Conservation (phyloP, 1,140 invertebrate genomes). For the Conus betulinus region DNA sequence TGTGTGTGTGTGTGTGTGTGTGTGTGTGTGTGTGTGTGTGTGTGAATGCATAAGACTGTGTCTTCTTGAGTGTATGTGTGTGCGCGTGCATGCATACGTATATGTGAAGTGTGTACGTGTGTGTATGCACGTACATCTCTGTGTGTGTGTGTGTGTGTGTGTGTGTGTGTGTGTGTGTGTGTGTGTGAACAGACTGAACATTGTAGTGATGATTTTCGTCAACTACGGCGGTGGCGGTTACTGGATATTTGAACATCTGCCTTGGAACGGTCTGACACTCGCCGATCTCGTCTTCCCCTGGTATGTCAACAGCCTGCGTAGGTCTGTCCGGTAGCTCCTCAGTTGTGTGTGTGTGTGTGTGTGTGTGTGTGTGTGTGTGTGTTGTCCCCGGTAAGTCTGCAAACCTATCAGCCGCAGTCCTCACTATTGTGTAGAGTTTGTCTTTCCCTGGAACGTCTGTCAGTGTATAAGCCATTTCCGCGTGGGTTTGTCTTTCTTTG, state of each 20-base stretch:
- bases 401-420: neutral
- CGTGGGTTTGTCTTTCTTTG: no score
- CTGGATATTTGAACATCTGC: slow-evolving; percentile 91
- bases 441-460: neutral
- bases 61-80: no score
- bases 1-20: no score
- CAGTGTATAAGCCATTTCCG: no score
- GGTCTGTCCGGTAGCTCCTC: neutral
- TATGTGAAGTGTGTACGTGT: neutral
- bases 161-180: slow-evolving; percentile 19
- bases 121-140: slow-evolving; percentile 14
- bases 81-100: no score
- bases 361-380: no score
- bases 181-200: slow-evolving; percentile 4
- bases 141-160: slow-evolving; percentile 22
- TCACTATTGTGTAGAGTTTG: neutral
- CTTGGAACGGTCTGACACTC: slow-evolving; percentile 94
- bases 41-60: no score
- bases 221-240: slow-evolving; percentile 94
- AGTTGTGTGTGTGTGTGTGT: no score
- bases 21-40: no score
- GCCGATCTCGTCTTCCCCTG: slow-evolving; percentile 97
- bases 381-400: neutral
- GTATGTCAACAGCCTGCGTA: slow-evolving; percentile 76
- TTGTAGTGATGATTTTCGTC: slow-evolving; percentile 86